phyloP scores from a whole-genome alignment of 2,888 invertebrate genomes.

The Drosophila basisetae region DNA sequence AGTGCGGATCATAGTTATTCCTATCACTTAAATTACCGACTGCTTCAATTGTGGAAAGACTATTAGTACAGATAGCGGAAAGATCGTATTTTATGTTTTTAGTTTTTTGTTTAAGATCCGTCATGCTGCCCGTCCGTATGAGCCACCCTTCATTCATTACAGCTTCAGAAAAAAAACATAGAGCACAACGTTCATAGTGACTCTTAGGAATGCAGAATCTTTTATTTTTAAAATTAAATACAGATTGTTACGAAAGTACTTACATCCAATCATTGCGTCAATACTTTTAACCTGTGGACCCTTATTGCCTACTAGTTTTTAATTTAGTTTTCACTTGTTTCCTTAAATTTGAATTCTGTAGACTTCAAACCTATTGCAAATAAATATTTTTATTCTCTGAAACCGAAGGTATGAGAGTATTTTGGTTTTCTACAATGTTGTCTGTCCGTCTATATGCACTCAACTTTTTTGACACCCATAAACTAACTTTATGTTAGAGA shows the following conservation, averaged over 20 bases:
- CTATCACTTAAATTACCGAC: too few species aligned
- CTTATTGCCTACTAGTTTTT: neutral
- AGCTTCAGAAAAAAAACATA: neutral
- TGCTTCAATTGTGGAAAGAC: neutral
- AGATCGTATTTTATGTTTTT: neutral
- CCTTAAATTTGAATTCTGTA: neutral
- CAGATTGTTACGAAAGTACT: neutral
- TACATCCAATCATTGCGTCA: neutral
- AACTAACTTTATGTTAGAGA: neutral
- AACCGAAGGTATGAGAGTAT: neutral
- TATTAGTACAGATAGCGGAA: neutral
- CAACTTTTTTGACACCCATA: neutral
- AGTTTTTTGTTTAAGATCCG: neutral
- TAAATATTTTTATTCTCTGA: neutral
- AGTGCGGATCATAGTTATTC: too few species aligned
- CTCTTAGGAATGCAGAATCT: neutral
- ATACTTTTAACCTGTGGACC: neutral
- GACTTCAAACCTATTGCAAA: neutral
- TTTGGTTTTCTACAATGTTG: neutral
- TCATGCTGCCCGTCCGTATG: neutral
- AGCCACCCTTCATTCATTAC: neutral
- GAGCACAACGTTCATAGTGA: neutral
- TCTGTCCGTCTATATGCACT: neutral
- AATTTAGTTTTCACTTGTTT: neutral
- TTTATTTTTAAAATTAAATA: neutral